Percentiles rank a stretch among this genome's conserved stretches.
These are phyloP conservation scores for Penaeus japonicus DNA, from an alignment of 1,140 invertebrate genomes.

Conservation along the genomic window DNA sequence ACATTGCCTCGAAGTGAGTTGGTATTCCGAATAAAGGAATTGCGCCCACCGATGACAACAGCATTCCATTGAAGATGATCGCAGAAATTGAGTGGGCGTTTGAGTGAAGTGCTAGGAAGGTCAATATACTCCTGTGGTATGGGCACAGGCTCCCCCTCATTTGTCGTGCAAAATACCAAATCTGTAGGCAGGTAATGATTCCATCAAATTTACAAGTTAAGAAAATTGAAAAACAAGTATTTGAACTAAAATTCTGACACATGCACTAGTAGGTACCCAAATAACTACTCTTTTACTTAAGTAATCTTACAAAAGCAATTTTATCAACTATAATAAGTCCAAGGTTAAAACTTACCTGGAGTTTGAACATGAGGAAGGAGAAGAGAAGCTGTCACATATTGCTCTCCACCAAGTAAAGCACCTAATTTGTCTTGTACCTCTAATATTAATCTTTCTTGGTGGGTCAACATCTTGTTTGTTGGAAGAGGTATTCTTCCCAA, in stretches of 20 bases:
- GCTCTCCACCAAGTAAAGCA: slow-evolving; percentile 41
- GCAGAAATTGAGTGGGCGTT: not conserved
- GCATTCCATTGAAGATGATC: slow-evolving; percentile 44
- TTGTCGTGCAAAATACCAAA: slow-evolving; percentile 52
- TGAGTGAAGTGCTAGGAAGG: slow-evolving; percentile 26
- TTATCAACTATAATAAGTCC: not conserved
- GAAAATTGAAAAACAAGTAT: no score
- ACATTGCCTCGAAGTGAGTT: slow-evolving; percentile 42
- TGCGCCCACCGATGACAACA: slow-evolving; percentile 52
- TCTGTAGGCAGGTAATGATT: slow-evolving; percentile 18
- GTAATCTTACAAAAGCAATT: not conserved
- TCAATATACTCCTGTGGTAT: slow-evolving; percentile 43
- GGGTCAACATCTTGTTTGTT: slow-evolving; percentile 18
- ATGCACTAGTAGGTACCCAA: no score
- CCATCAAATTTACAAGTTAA: no score
- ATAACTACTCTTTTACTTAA: no score
- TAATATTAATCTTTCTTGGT: slow-evolving; percentile 47
- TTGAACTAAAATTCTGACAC: no score
- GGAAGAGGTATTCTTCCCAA: slow-evolving; percentile 29
- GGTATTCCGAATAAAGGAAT: slow-evolving; percentile 50
- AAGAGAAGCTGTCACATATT: slow-evolving; percentile 32
- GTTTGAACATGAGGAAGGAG: slow-evolving; percentile 54
- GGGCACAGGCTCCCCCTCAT: slow-evolving; percentile 30
- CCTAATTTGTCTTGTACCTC: slow-evolving; percentile 52
- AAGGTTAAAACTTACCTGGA: slow-evolving; percentile 40